Base-by-base conservation (phyloP, 2,888 invertebrate species). In the Cantharis lateralis region DNA sequence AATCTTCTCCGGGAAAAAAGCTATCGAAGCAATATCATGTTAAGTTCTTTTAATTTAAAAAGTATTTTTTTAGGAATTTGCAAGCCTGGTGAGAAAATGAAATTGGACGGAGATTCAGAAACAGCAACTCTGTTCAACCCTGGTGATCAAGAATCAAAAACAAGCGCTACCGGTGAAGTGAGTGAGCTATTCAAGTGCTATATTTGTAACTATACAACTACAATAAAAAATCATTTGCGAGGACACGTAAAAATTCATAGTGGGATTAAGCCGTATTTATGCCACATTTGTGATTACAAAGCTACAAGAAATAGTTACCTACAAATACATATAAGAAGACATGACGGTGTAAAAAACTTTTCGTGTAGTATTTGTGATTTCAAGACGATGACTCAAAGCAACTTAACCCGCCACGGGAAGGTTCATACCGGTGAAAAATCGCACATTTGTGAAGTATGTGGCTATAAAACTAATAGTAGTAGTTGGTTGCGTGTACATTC, bases 401-500 rank as follows among this genome's bases (percentile, higher is more conserved):
- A 48, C 7, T 48, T 48, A 48, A 48, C n/a, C 7, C n/a, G 48
- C 7, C 48, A 48, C 9, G 7, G 7, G 13, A 48, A 48, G n/a
- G 7, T 48, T 7, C 48, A 48, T n/a, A n/a, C 48, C 7, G 48
- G 48, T n/a, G n/a, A n/a, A 48, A 48, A 48, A 48, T 9, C n/a
- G 5, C 48, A n/a, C 48, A 48, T 48, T n/a, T 48, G 48, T 48
- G 48, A 48, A 48, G 2, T 48, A 13, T 48, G 48, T 7, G 48
- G 48, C 1, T 48, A 48, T 48, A 48, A 48, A 48, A 48, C 48
- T 48, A 48, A n/a, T 3, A 48, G 48, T 48, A n/a, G 48, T 48
- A 48, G 48, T 48, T 48, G 48, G 48, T 48, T 48, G n/a, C n/a
- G n/a, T 0, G 48, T 48, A 48, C 88, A 88, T 78, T 84, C 83